These are phyloP conservation scores for Microtus montanus DNA, from an alignment of 2,113 vertebrate species.

Conservation along the genomic window DNA sequence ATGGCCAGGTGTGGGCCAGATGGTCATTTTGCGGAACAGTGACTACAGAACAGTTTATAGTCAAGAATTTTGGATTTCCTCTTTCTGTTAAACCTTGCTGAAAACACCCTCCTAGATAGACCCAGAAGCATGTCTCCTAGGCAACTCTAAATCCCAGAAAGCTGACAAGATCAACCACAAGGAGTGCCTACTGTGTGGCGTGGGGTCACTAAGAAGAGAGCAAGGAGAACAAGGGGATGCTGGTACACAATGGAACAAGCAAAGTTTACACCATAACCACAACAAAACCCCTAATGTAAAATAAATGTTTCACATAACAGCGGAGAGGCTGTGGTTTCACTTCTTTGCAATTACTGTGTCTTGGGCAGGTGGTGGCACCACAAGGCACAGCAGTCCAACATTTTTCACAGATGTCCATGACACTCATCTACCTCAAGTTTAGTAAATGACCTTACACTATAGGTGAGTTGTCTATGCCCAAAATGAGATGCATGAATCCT, in stretches of 20 bases:
- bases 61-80: neutral
- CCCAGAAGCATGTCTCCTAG: neutral
- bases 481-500: neutral
- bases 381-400: too few species aligned
- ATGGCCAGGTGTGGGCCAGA: too few species aligned
- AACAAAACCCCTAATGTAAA: neutral
- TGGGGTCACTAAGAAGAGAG: neutral
- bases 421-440: neutral
- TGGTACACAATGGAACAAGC: neutral
- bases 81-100: neutral
- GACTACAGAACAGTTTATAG: neutral
- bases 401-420: too few species aligned
- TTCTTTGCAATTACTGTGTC: neutral
- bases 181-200: neutral
- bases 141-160: neutral
- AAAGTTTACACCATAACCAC: neutral
- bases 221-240: neutral
- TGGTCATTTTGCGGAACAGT: neutral
- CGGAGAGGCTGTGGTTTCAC: neutral
- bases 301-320: neutral
- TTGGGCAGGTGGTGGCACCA: neutral
- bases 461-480: neutral
- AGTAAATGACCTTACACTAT: too few species aligned
- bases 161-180: neutral
- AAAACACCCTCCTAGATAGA: neutral